phyloP scores from a whole-genome alignment of 2,797 vertebrate species.

The Sciurus carolinensis region DNA sequence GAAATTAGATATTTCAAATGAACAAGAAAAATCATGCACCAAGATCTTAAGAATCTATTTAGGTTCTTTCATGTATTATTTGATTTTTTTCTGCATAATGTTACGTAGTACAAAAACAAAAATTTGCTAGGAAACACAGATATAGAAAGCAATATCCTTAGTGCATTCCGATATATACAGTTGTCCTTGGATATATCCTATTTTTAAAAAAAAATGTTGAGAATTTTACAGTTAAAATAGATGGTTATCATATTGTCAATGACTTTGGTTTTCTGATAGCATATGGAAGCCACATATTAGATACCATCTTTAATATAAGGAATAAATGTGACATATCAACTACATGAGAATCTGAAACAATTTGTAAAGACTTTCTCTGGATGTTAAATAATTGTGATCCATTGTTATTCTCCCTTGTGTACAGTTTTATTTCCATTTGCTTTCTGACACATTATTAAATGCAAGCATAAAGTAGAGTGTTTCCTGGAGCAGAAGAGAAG shows the following conservation, averaged over 20 bases:
- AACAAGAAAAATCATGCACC: constrained; percentile 57
- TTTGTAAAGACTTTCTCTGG: constrained; percentile 76
- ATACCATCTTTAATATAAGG: constrained; percentile 75
- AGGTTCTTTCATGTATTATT: constrained; percentile 69
- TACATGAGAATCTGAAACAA: constrained; percentile 66
- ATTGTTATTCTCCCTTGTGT: constrained; percentile 37
- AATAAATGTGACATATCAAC: constrained; percentile 71
- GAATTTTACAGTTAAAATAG: constrained; percentile 68
- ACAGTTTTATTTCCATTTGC: constrained; percentile 68
- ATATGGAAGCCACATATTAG: constrained; percentile 72
- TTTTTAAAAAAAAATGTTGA: constrained; percentile 50
- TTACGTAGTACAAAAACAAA: constrained; percentile 60
- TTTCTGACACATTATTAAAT: constrained; percentile 81
- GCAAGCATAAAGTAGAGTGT: constrained; percentile 69
- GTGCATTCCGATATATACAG: constrained; percentile 72
- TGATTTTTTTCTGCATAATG: constrained; percentile 62
- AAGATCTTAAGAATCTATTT: constrained; percentile 69
- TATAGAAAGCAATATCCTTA: constrained; percentile 76
- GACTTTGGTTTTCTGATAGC: constrained; percentile 71
- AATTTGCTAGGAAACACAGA: constrained; percentile 77
- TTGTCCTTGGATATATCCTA: constrained; percentile 56
- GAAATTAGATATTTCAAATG: constrained; percentile 69
- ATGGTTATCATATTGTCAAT: constrained; percentile 70
- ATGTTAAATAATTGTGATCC: constrained; percentile 72
- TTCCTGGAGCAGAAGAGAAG: constrained; percentile 76